phyloP scores from a whole-genome alignment of 2,888 invertebrate species.

The Macrophya annulata region DNA sequence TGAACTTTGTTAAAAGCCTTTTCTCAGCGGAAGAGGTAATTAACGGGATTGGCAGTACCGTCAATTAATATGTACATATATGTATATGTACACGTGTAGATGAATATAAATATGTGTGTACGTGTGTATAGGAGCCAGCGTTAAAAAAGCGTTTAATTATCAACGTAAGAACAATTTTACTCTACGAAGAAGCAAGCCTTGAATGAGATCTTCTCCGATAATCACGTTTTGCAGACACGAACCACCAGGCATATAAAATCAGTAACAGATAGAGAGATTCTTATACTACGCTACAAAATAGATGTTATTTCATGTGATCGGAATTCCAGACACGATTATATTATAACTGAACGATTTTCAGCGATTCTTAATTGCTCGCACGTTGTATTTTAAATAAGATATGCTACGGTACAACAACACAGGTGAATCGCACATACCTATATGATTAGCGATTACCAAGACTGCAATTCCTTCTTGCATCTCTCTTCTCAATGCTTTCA shows the following conservation, averaged over 20 bases:
- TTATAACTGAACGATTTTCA: conserved; percentile 15
- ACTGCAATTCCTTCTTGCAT: conserved; percentile 16
- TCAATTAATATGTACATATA: conserved; percentile 1
- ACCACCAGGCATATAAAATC: neutral
- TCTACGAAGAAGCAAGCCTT: neutral
- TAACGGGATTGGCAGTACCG: conserved; percentile 11
- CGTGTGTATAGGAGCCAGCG: neutral
- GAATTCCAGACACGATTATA: conserved; percentile 30
- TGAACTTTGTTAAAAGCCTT: conserved; percentile 1
- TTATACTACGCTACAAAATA: neutral
- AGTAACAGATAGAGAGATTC: neutral
- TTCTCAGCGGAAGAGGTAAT: neutral
- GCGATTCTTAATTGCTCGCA: conserved; percentile 22
- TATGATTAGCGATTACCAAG: conserved; percentile 36
- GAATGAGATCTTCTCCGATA: conserved; percentile 14
- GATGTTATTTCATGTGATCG: neutral
- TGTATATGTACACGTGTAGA: neutral
- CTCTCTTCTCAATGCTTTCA: conserved; percentile 29
- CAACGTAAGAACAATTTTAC: neutral
- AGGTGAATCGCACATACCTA: conserved; percentile 15
- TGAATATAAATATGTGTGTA: no score
- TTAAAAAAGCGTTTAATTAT: neutral
- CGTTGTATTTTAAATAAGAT: conserved; percentile 36
- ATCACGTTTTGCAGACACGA: neutral
- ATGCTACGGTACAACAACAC: neutral